phyloP scores from a whole-genome alignment of 2,888 invertebrate genomes.

The Catocala sponsa region DNA sequence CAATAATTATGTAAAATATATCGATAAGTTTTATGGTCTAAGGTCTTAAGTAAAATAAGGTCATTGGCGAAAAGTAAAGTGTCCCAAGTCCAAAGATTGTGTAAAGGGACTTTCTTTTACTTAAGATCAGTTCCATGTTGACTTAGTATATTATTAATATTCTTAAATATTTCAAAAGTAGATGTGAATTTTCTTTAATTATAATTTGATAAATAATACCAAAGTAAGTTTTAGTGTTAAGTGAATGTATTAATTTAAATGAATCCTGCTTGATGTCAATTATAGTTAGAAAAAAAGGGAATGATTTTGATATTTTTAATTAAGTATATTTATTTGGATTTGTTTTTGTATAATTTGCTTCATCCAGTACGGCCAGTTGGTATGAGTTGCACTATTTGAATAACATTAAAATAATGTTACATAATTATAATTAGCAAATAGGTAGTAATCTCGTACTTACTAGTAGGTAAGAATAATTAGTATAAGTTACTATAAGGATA shows the following conservation, averaged over 20 bases:
- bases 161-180: conserved; percentile 41
- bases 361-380: conserved; percentile 55
- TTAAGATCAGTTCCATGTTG: conserved; percentile 10
- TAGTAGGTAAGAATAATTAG: conserved; percentile 52
- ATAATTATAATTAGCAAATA: conserved; percentile 57
- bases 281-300: conserved; percentile 76
- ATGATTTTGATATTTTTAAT: conserved; percentile 69
- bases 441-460: conserved; percentile 72
- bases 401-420: conserved; percentile 57
- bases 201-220: conserved; percentile 55
- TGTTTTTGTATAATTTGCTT: conserved; percentile 57
- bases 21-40: conserved; percentile 5
- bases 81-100: not conserved
- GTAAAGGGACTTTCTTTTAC: conserved; percentile 5
- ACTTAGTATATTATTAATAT: conserved; percentile 27
- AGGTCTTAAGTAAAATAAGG: conserved; percentile 21
- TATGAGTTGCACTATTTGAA: conserved; percentile 52
- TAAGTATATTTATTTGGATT: conserved; percentile 60
- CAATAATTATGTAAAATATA: conserved; percentile 45
- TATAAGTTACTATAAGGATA: conserved; percentile 57
- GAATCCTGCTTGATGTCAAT: conserved; percentile 85
- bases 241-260: conserved; percentile 58
- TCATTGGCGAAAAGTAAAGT: not conserved
- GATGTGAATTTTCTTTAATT: conserved; percentile 49
- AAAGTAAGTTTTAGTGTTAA: conserved; percentile 63